phyloP scores from a whole-genome alignment of 2,888 invertebrate genomes.

The Mythimna loreyi region DNA sequence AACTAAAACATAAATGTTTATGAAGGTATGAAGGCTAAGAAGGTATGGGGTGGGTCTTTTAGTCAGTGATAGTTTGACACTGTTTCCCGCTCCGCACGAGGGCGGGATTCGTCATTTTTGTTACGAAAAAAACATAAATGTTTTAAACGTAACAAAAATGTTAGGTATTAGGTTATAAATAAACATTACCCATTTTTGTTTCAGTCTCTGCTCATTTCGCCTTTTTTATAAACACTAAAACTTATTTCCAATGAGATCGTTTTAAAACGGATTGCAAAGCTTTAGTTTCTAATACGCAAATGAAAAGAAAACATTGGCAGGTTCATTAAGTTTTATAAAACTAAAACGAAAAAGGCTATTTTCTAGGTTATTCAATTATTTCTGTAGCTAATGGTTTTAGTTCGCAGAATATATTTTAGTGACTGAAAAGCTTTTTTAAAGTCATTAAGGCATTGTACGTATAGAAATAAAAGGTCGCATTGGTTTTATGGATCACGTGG shows the following conservation, averaged over 20 bases:
- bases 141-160: slow-evolving; percentile 1
- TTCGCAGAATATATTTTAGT: slow-evolving; percentile 39
- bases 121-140: too few relatives aligned
- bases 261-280: slow-evolving; percentile 35
- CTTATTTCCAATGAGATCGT: slow-evolving; percentile 16
- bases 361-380: slow-evolving; percentile 50
- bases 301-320: slow-evolving; percentile 32
- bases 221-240: slow-evolving; percentile 14
- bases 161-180: slow-evolving; percentile 4
- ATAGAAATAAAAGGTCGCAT: slow-evolving; percentile 1
- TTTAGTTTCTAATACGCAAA: slow-evolving; percentile 17
- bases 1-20: slow-evolving; percentile 21
- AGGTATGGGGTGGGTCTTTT: too few relatives aligned
- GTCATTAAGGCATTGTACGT: slow-evolving; percentile 25
- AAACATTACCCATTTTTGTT: neutral
- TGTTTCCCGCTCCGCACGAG: too few relatives aligned
- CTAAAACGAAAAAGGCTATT: slow-evolving; percentile 19
- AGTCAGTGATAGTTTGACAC: too few relatives aligned
- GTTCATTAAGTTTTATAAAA: slow-evolving; percentile 38
- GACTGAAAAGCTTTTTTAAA: slow-evolving; percentile 28
- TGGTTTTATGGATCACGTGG: slow-evolving; percentile 37
- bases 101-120: too few relatives aligned
- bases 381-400: slow-evolving; percentile 42
- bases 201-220: slow-evolving; percentile 6
- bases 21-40: too few relatives aligned